Conservation (phyloP, 2,888 invertebrate species). For the Ennomos fuscantarius region DNA sequence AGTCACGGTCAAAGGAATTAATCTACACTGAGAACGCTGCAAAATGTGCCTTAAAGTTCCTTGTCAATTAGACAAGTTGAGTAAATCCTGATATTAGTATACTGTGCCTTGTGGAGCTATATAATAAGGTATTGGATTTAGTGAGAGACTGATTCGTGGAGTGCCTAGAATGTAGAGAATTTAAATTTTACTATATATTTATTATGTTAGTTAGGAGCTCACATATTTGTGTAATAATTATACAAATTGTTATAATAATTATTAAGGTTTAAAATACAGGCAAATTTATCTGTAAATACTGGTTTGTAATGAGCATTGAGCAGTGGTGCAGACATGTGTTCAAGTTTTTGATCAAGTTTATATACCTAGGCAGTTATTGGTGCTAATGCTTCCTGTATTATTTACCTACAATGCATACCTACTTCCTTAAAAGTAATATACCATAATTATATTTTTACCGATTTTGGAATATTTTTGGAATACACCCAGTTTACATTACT, state of each 20-base stretch:
- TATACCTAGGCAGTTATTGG: slow-evolving; percentile 33
- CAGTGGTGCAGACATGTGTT: slow-evolving; percentile 39
- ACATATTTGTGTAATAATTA: slow-evolving; percentile 11
- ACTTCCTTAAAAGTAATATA: slow-evolving; percentile 7
- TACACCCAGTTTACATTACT: neutral
- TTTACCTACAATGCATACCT: slow-evolving; percentile 10
- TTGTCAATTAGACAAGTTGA: slow-evolving; percentile 47
- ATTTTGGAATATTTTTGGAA: neutral
- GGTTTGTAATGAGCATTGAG: slow-evolving; percentile 9
- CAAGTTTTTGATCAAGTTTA: slow-evolving; percentile 39
- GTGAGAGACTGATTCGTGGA: slow-evolving; percentile 38
- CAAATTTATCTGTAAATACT: slow-evolving; percentile 19
- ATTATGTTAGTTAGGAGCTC: slow-evolving; percentile 26
- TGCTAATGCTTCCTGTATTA: slow-evolving; percentile 31
- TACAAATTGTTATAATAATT: slow-evolving; percentile 16
- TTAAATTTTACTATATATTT: slow-evolving; percentile 33
- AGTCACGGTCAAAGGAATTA: slow-evolving; percentile 87
- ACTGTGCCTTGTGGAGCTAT: slow-evolving; percentile 37
- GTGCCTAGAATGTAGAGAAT: slow-evolving; percentile 34
- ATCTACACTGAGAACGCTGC: slow-evolving; percentile 42
- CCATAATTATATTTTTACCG: neutral
- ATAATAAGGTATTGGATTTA: slow-evolving; percentile 29
- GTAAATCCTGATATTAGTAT: slow-evolving; percentile 25
- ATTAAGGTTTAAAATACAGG: slow-evolving; percentile 12
- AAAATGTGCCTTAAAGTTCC: slow-evolving; percentile 66